Conservation (phyloP, 2,888 invertebrate genomes). For the Drosophila sordidula region DNA sequence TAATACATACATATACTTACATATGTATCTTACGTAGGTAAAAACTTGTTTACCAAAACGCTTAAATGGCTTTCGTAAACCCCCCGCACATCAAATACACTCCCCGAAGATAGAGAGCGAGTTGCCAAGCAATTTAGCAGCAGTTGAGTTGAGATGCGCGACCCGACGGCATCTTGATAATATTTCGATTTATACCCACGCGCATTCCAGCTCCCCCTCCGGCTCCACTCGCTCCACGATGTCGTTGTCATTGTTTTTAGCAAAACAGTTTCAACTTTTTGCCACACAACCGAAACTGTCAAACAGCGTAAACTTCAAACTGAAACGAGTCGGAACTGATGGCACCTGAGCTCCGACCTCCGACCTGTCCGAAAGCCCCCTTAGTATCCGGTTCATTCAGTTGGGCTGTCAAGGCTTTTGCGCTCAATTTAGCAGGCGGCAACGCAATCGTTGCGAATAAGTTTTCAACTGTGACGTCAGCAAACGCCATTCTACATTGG, state of each 20-base stretch:
- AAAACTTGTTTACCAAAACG: constrained; percentile 69
- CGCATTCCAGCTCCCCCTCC: neutral
- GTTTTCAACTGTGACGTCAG: constrained; percentile 60
- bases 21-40: constrained; percentile 36
- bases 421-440: constrained; percentile 76
- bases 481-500: constrained; percentile 17
- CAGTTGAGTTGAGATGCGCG: constrained; percentile 49
- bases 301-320: constrained; percentile 79
- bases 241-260: constrained; percentile 49
- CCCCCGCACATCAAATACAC: neutral
- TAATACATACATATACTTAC: constrained; percentile 5
- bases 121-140: constrained; percentile 47
- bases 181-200: constrained; percentile 76
- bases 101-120: constrained; percentile 2
- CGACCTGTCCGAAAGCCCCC: neutral
- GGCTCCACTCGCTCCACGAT: neutral
- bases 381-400: constrained; percentile 16
- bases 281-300: constrained; percentile 64
- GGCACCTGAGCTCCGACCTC: constrained; percentile 62
- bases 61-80: constrained; percentile 19
- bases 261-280: constrained; percentile 58
- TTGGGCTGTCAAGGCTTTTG: constrained; percentile 69
- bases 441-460: constrained; percentile 64
- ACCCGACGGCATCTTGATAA: constrained; percentile 77
- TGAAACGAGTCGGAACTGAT: constrained; percentile 79